Conservation (phyloP, 2,797 vertebrate genomes). For the Rhynchotus rufescens region DNA sequence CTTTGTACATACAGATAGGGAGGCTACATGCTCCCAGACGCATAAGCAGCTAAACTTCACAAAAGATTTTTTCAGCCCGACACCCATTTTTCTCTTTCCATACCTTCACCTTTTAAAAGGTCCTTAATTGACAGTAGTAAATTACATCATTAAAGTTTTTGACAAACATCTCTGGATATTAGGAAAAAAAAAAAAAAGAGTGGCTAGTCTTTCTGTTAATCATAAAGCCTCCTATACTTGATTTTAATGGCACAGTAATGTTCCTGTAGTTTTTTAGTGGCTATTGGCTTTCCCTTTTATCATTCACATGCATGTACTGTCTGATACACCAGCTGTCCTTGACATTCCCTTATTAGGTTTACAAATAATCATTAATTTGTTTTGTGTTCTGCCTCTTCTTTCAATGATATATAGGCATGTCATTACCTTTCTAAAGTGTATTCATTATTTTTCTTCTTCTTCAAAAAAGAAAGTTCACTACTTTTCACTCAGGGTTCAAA, state of each 20-base stretch:
- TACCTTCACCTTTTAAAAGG: not conserved
- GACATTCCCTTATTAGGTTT: constrained; percentile 69
- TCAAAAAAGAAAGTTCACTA: not conserved
- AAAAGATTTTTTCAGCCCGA: not conserved
- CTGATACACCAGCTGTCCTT: constrained; percentile 49
- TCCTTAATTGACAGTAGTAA: not conserved
- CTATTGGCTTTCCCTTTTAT: not conserved
- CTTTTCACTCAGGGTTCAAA: not conserved
- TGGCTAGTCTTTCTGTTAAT: not conserved
- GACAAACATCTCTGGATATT: not conserved
- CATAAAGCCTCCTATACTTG: not conserved
- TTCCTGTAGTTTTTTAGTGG: not conserved
- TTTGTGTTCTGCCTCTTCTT: constrained; percentile 67
- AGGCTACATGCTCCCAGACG: not conserved
- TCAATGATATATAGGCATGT: constrained; percentile 69
- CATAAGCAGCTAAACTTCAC: not conserved
- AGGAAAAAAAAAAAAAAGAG: not conserved
- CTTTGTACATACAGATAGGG: not conserved
- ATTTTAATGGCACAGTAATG: not conserved
- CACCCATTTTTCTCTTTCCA: not conserved
- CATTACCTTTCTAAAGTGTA: constrained; percentile 59
- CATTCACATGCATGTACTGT: constrained; percentile 41
- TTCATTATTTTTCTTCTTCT: constrained; percentile 55
- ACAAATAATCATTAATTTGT: constrained; percentile 77
- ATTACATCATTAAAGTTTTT: not conserved